These are phyloP conservation scores for Carcina quercana DNA, from an alignment of 2,888 invertebrate genomes.

Conservation along the genomic window DNA sequence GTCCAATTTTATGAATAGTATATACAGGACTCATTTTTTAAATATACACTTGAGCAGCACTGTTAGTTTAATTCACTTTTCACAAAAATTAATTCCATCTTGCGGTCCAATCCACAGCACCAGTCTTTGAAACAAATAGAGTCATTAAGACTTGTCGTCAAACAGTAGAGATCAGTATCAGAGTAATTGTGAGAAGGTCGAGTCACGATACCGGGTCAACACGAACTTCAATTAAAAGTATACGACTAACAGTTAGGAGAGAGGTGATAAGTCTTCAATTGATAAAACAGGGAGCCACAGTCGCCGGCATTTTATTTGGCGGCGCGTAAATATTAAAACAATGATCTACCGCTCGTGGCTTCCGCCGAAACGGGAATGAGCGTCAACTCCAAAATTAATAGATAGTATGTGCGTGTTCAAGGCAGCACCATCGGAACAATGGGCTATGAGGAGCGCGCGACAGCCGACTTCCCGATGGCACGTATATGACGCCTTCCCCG, in stretches of 20 bases:
- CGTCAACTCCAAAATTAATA: constrained; percentile 46
- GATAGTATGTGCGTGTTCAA: constrained; percentile 56
- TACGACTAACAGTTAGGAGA: constrained; percentile 27
- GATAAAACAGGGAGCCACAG: constrained; percentile 22
- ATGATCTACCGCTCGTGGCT: constrained; percentile 26
- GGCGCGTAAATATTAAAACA: too few relatives aligned
- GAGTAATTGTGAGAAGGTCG: constrained; percentile 53
- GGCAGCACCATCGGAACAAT: constrained; percentile 57
- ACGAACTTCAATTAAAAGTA: constrained; percentile 57
- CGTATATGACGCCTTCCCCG: constrained; percentile 50
- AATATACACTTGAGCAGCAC: not conserved
- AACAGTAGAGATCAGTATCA: constrained; percentile 58
- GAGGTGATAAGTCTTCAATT: constrained; percentile 29
- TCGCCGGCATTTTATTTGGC: constrained; percentile 1
- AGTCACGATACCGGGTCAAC: constrained; percentile 48
- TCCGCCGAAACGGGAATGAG: constrained; percentile 47
- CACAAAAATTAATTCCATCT: constrained; percentile 23
- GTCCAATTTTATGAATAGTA: constrained; percentile 45
- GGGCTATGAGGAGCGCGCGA: constrained; percentile 48
- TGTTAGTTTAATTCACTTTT: too few relatives aligned
- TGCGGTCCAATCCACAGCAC: constrained; percentile 28
- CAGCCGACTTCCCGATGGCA: constrained; percentile 48
- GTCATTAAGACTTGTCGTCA: constrained; percentile 47
- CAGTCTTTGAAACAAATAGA: constrained; percentile 46
- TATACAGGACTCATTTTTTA: constrained; percentile 47